Percentiles rank a stretch among this genome's conserved stretches.
These are phyloP conservation scores for Typhlichthys eigenmanni DNA, from an alignment of 2,797 vertebrate species.

Conservation along the genomic window DNA sequence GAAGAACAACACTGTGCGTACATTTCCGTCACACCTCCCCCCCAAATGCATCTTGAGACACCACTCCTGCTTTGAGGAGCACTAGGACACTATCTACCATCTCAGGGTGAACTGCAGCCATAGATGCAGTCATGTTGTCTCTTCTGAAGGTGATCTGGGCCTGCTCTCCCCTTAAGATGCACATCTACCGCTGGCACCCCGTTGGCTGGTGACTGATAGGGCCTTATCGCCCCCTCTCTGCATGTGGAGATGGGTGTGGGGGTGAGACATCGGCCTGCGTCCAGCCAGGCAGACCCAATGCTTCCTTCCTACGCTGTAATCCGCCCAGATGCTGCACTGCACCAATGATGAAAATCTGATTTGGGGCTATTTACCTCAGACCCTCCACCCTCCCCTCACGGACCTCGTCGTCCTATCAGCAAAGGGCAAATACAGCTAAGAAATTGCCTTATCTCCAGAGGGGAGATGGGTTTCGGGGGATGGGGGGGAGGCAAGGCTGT, in stretches of 20 bases:
- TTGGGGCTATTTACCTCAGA: slow-evolving; percentile 38
- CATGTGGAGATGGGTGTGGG: no score
- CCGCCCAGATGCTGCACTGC: slow-evolving; percentile 53
- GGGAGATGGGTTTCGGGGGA: slow-evolving; percentile 40
- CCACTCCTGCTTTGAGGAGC: no score
- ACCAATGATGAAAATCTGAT: slow-evolving; percentile 57
- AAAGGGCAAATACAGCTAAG: slow-evolving; percentile 45
- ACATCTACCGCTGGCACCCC: slow-evolving; percentile 48
- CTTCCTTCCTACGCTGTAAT: slow-evolving; percentile 3
- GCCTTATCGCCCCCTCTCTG: slow-evolving; percentile 36
- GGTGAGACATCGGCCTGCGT: slow-evolving; percentile 41
- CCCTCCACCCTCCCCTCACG: slow-evolving; percentile 37
- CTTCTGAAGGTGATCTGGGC: slow-evolving; percentile 60
- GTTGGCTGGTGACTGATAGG: slow-evolving; percentile 50
- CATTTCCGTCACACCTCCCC: no score
- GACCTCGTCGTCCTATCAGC: slow-evolving; percentile 28
- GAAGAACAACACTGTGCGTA: no score
- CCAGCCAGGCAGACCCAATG: slow-evolving; percentile 51
- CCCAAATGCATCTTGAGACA: no score
- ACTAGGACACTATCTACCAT: not conserved
- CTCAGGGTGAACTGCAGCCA: slow-evolving; percentile 23
- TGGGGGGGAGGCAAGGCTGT: slow-evolving; percentile 24
- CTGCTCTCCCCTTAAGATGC: slow-evolving; percentile 50
- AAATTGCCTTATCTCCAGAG: slow-evolving; percentile 50
- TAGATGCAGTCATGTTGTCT: slow-evolving; percentile 11